These are phyloP conservation scores for Mechanitis messenoides DNA, from an alignment of 2,888 invertebrate genomes.

Conservation along the genomic window DNA sequence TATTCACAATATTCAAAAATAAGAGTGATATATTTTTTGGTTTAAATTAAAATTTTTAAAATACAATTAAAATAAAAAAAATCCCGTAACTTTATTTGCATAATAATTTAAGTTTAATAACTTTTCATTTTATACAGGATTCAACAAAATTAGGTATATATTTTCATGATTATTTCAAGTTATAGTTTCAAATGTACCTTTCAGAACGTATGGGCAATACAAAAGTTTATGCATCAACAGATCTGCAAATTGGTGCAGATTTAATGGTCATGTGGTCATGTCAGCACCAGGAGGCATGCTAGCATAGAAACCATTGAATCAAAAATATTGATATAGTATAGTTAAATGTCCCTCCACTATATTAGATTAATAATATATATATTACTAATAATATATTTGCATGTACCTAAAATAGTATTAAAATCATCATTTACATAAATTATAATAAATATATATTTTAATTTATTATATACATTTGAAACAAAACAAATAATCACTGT, in stretches of 20 bases:
- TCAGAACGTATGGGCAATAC: conserved; percentile 59
- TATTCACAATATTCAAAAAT: no score
- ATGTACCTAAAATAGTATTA: no score
- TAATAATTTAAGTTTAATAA: no score
- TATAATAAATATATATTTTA: no score
- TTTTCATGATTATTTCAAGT: conserved; percentile 39
- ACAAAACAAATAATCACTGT: conserved; percentile 18
- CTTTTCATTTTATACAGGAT: neutral
- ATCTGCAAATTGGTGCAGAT: conserved; percentile 71
- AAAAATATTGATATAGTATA: neutral
- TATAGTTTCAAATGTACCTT: conserved; percentile 51
- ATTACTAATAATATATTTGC: no score
- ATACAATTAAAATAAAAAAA: no score
- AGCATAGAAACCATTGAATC: neutral
- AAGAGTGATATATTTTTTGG: no score
- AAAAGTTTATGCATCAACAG: conserved; percentile 70
- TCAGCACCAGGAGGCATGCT: conserved; percentile 40
- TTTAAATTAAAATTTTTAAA: no score
- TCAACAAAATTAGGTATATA: conserved; percentile 10
- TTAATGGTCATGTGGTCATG: conserved; percentile 45
- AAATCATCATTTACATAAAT: no score
- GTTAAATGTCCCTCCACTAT: neutral
- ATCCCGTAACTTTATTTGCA: no score
- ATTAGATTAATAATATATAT: no score
- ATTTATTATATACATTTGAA: no score